phyloP scores from a whole-genome alignment of 2,888 invertebrate species.

The Rhamnusium bicolor region DNA sequence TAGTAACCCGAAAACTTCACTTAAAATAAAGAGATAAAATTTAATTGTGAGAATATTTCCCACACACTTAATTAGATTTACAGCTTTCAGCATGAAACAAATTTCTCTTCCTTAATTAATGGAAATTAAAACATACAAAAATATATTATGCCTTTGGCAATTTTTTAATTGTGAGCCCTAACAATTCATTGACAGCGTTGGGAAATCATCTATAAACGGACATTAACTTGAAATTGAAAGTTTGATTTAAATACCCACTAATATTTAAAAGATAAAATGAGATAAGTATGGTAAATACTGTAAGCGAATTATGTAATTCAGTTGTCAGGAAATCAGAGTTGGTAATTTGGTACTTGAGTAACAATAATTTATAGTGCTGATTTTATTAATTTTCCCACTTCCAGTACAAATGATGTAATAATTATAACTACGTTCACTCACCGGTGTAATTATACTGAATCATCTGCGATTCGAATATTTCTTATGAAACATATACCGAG shows the following conservation, averaged over 20 bases:
- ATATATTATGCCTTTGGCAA: neutral
- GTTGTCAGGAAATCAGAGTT: neutral
- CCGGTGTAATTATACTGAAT: neutral
- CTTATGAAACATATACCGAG: neutral
- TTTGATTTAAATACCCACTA: neutral
- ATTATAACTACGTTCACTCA: neutral
- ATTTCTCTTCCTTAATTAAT: neutral
- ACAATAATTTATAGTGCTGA: neutral
- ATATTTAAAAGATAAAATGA: neutral
- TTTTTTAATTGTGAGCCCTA: neutral
- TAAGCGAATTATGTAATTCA: neutral
- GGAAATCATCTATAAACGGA: neutral
- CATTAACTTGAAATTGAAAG: neutral
- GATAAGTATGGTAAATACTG: neutral
- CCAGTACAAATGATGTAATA: neutral
- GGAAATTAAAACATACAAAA: neutral
- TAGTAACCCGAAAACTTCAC: neutral
- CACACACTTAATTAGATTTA: neutral
- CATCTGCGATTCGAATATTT: neutral
- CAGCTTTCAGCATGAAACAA: neutral
- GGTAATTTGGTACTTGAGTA: neutral
- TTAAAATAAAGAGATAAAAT: neutral
- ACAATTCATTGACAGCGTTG: neutral
- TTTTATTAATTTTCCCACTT: neutral
- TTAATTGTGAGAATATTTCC: neutral